Percentiles rank a stretch among this genome's conserved stretches.
These are phyloP conservation scores for Montipora capitata DNA, from an alignment of 92 coral and sea anemone genomes.

Conservation along the genomic window DNA sequence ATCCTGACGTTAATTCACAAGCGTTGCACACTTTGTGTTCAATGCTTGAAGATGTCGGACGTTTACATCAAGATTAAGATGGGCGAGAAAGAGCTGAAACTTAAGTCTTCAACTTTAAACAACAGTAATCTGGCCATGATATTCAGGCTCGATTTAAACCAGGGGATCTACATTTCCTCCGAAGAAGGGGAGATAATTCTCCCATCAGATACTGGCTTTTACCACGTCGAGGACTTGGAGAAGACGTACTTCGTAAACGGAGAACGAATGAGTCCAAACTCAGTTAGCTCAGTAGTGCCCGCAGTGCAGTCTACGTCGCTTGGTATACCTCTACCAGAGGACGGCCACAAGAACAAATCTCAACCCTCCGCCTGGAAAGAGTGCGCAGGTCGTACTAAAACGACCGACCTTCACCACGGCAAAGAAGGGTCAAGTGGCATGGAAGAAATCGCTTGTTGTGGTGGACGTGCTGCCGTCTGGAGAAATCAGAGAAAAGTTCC, in stretches of 20 bases:
- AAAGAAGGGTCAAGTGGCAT: no score
- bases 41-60: no score
- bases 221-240: background rate
- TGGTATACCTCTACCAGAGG: background rate
- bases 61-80: no score
- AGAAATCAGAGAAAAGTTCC: no score
- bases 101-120: no score
- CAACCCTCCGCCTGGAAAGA: background rate
- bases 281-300: background rate
- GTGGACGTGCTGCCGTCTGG: no score
- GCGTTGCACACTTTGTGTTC: no score
- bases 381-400: background rate
- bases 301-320: background rate
- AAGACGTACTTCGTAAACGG: no score
- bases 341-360: background rate
- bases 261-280: background rate
- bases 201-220: background rate
- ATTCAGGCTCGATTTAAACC: no score
- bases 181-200: background rate
- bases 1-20: no score
- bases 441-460: conserved; percentile 69
- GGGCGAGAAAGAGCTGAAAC: no score
- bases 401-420: conserved; percentile 18
- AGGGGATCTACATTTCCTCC: background rate
- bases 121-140: no score